Conservation (phyloP, 2,888 invertebrate genomes). For the Sipha maydis region DNA sequence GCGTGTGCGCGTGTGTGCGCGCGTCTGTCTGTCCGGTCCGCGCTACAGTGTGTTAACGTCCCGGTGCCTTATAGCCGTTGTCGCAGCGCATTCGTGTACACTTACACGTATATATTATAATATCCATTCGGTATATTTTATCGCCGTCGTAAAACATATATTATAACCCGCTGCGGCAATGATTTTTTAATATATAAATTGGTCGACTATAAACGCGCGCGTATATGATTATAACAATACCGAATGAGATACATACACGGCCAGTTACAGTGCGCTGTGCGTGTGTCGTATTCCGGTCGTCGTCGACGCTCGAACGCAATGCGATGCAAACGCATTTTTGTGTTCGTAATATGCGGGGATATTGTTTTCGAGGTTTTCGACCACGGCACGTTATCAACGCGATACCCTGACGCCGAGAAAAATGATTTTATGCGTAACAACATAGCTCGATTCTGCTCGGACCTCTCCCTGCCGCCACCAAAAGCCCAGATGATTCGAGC, state of each 20-base stretch:
- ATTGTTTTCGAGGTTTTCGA: no score
- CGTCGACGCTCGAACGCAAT: not conserved
- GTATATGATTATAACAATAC: slow-evolving; percentile 5
- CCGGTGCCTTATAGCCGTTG: not conserved
- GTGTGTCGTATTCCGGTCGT: not conserved
- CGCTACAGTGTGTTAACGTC: slow-evolving; percentile 1
- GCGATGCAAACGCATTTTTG: not conserved
- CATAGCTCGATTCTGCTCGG: no score
- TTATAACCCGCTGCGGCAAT: slow-evolving; percentile 29
- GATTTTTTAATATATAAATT: slow-evolving; percentile 49
- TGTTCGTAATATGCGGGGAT: not conserved
- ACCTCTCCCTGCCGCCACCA: no score
- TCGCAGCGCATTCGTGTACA: not conserved
- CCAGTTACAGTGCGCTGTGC: not conserved
- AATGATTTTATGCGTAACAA: no score
- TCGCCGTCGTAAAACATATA: slow-evolving; percentile 49
- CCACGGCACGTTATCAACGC: no score
- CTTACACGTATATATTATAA: not conserved
- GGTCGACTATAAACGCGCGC: slow-evolving; percentile 4
- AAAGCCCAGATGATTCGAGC: no score
- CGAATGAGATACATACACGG: not conserved
- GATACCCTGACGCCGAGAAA: no score
- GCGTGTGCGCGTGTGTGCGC: not conserved
- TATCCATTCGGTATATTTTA: slow-evolving; percentile 41
- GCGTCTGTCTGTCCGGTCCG: not conserved